Evolutionary conservation across 2,888 invertebrate genomes (phyloP).

Genomic region (Tricholauxania praeusta): DNA sequence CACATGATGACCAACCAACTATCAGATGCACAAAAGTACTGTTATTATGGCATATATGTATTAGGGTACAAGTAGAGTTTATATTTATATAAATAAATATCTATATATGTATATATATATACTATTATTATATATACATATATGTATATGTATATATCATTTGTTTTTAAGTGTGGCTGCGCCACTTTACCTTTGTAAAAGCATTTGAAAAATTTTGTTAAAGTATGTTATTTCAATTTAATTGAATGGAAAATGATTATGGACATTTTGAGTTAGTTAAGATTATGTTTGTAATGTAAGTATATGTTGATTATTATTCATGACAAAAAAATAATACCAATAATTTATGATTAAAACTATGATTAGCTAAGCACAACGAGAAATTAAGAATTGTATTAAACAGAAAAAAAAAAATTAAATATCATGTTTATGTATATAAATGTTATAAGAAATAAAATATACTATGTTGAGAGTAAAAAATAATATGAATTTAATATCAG

Average conservation of each 20-base stretch:
- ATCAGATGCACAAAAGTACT: slow-evolving; percentile 26
- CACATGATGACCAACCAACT: slow-evolving; percentile 7
- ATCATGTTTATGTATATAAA: slow-evolving; percentile 13
- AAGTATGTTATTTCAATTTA: background rate
- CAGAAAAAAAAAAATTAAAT: slow-evolving; percentile 19
- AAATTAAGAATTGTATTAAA: slow-evolving; percentile 25
- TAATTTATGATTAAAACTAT: slow-evolving; percentile 13
- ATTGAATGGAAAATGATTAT: background rate
- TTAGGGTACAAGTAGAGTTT: too few species aligned
- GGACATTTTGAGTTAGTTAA: slow-evolving; percentile 15
- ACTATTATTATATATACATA: too few species aligned
- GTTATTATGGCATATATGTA: slow-evolving; percentile 6
- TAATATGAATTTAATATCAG: too few species aligned
- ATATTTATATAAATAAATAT: too few species aligned
- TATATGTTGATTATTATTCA: slow-evolving; percentile 25
- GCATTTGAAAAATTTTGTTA: slow-evolving; percentile 27
- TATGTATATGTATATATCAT: background rate
- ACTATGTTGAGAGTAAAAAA: background rate
- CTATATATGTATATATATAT: background rate
- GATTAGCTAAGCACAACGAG: slow-evolving; percentile 23
- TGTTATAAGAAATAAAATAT: slow-evolving; percentile 12
- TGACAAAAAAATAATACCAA: slow-evolving; percentile 14
- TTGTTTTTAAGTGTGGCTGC: slow-evolving; percentile 26
- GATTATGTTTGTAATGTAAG: slow-evolving; percentile 14
- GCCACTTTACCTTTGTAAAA: slow-evolving; percentile 26